These are phyloP conservation scores for Paragorgia papillata DNA, from an alignment of 92 coral and sea anemone genomes.

Conservation along the genomic window DNA sequence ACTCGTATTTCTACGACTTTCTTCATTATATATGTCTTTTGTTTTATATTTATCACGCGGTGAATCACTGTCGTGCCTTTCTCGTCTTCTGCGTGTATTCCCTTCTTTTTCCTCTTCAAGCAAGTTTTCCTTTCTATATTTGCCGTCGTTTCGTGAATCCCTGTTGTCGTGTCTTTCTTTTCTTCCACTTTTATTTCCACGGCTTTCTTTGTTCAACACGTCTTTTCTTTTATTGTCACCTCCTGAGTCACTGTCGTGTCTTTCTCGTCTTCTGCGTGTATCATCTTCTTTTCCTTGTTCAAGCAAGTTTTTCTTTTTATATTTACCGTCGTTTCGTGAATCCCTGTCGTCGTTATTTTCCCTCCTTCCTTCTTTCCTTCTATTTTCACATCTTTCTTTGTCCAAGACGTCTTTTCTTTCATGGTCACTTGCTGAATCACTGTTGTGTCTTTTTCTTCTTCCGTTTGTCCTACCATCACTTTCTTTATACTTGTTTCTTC, in stretches of 20 bases:
- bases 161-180: slow-evolving; percentile 33
- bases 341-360: slow-evolving; percentile 40
- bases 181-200: neutral
- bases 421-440: neutral
- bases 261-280: slow-evolving; percentile 17
- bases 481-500: neutral
- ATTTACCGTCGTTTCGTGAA: slow-evolving; percentile 35
- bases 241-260: neutral
- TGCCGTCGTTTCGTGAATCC: neutral
- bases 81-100: neutral
- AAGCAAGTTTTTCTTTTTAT: neutral
- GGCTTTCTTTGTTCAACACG: neutral
- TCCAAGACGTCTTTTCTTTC: neutral
- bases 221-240: neutral
- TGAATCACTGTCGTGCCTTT: slow-evolving; percentile 19
- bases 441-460: neutral
- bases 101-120: neutral
- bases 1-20: neutral
- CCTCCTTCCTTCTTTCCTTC: slow-evolving; percentile 14
- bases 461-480: neutral
- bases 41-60: neutral
- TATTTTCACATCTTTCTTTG: neutral
- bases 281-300: neutral
- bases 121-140: neutral
- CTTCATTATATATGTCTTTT: neutral